Percentiles rank a stretch among this genome's conserved stretches.
Conservation (phyloP, 1,140 invertebrate genomes). For the Ostrea denselamellosa region DNA sequence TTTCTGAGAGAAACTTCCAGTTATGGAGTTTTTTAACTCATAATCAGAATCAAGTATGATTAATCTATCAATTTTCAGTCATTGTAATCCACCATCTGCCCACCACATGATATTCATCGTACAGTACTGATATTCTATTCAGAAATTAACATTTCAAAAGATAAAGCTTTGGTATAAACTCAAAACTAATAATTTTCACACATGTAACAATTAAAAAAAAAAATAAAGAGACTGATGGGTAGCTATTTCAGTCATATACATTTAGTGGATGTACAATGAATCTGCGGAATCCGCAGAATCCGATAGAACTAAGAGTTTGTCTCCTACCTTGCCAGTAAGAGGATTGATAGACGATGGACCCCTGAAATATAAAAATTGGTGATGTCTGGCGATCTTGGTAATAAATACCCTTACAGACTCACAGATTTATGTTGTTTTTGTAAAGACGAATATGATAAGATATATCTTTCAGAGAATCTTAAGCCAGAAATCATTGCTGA, state of each 20-base stretch:
- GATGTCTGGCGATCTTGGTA: background rate
- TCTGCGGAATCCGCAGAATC: background rate
- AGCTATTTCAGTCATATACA: background rate
- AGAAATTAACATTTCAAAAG: no score
- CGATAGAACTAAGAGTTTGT: background rate
- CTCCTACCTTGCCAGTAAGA: slow-evolving; percentile 74
- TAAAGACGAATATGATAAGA: no score
- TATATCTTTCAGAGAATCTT: no score
- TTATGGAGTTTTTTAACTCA: no score
- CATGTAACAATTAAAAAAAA: background rate
- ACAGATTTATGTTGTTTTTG: background rate
- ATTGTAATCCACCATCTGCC: no score
- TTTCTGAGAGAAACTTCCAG: no score
- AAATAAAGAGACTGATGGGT: slow-evolving; percentile 7
- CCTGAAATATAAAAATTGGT: slow-evolving; percentile 65
- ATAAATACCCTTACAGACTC: background rate
- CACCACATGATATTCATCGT: no score
- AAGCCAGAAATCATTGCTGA: no score
- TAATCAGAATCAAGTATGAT: no score
- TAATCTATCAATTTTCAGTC: no score
- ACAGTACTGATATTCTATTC: no score
- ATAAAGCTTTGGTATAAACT: background rate
- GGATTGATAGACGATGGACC: slow-evolving; percentile 77
- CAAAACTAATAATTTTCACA: background rate
- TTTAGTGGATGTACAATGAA: background rate